These are phyloP conservation scores for Uloborus plumipes DNA, from an alignment of 2,888 invertebrate species.

Conservation along the genomic window DNA sequence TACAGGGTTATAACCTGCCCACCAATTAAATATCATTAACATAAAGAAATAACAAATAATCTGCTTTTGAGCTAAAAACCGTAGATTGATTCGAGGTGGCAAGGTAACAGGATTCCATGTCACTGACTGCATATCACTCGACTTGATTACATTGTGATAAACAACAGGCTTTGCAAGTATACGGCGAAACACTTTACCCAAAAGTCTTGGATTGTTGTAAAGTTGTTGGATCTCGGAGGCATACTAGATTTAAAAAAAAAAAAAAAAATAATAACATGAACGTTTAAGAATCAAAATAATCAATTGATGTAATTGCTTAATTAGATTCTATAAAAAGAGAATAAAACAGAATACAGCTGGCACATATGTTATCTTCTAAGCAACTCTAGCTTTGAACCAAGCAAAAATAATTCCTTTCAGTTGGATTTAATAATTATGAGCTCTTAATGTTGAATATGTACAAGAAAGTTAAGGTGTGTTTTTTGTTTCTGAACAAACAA, in stretches of 20 bases:
- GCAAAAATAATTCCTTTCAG: too few relatives aligned
- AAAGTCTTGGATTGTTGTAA: conserved; percentile 78
- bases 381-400: too few relatives aligned
- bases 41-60: conserved; percentile 75
- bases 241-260: conserved; percentile 77
- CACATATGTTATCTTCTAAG: too few relatives aligned
- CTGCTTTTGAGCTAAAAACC: conserved; percentile 78
- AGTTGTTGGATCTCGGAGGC: conserved; percentile 77
- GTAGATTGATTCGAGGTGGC: conserved; percentile 79
- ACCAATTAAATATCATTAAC: conserved; percentile 72
- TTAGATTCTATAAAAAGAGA: too few relatives aligned
- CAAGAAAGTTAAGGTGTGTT: too few relatives aligned
- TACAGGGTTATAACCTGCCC: conserved; percentile 58
- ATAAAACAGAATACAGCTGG: too few relatives aligned
- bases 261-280: neutral
- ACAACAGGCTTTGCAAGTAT: conserved; percentile 77
- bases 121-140: conserved; percentile 74
- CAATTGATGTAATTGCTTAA: too few relatives aligned
- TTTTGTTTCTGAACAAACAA: too few relatives aligned
- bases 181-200: conserved; percentile 78
- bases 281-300: too few relatives aligned
- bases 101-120: conserved; percentile 76
- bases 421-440: too few relatives aligned
- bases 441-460: too few relatives aligned
- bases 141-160: conserved; percentile 77